A percentile compares a stretch with the other conserved stretches of the same genome.
Conservation (phyloP, 2,113 vertebrate genomes). For the Labeo catla region DNA sequence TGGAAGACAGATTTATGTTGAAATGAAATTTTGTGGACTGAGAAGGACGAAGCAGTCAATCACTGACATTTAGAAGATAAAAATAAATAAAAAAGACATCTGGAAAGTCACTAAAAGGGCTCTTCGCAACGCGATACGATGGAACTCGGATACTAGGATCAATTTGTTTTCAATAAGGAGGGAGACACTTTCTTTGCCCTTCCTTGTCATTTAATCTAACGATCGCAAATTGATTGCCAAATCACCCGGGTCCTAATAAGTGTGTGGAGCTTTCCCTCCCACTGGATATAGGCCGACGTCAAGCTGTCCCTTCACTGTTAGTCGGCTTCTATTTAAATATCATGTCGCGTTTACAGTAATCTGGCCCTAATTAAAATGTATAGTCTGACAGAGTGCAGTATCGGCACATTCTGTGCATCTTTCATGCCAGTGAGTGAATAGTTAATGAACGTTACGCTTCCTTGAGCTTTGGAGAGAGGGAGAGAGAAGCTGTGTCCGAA, state of each 20-base stretch:
- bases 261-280: slow-evolving; percentile 46
- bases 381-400: slow-evolving; percentile 36
- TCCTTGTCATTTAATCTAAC: slow-evolving; percentile 62
- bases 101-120: slow-evolving; percentile 58
- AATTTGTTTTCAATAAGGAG: slow-evolving; percentile 29
- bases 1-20: slow-evolving; percentile 70
- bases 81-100: slow-evolving; percentile 69
- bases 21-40: slow-evolving; percentile 71
- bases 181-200: slow-evolving; percentile 35
- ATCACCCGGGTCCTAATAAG: slow-evolving; percentile 42
- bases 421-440: neutral
- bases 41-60: slow-evolving; percentile 61
- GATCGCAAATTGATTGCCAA: slow-evolving; percentile 55
- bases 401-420: slow-evolving; percentile 23
- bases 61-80: slow-evolving; percentile 56
- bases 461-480: neutral
- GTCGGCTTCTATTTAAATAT: slow-evolving; percentile 27
- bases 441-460: neutral
- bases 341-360: slow-evolving; percentile 32
- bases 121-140: slow-evolving; percentile 33
- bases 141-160: slow-evolving; percentile 31
- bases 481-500: neutral
- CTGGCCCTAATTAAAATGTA: slow-evolving; percentile 35
- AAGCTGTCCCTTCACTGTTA: slow-evolving; percentile 32
- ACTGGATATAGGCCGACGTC: slow-evolving; percentile 38